Evolutionary conservation across 2,797 vertebrate genomes (phyloP), one percentile per base, ranked within the genome.

Genomic region (Chiloscyllium punctatum): DNA sequence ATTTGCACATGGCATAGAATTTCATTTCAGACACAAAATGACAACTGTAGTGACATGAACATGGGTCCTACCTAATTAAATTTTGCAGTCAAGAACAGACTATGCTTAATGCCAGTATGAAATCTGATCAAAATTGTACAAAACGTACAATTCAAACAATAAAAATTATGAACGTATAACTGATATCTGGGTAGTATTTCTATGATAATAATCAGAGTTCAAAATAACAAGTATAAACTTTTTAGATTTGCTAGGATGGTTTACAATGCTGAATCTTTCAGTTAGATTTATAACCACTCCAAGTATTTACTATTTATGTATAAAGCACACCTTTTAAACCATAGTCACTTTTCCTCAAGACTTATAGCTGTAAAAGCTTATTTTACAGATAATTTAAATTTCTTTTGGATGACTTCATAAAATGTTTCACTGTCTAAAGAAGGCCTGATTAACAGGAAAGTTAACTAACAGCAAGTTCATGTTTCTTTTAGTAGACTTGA

Each of bases 401-500:
- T 95, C 94, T 48, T 95, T 42, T 7, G 15, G 9, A 77, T 53
- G 13, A 42, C 66, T 95, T 77, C 57, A 77, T 71, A 95, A 48
- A 57, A 72, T 95, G 94, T 92, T 42, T 30, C 94, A 51, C 9
- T 53, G 94, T 27, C 51, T 77, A 95, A 95, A 77, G 94, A 95
- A 77, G 30, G 94, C 77, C 69, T 53, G 94, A 48, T 77, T 77
- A 42, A 27, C 48, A 77, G 51, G 48, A 15, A 95, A 95, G 57
- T 95, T 77, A 77, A 16, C 71, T 16, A 95, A 77, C 71, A 53
- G 71, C 37, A 53, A 95, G 68, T 5, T 48, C 42, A 48, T 33
- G 48, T 77, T 92, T 11, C 69, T 57, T 95, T 95, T 77, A 77
- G 71, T 95, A 74, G 71, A 72, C 42, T 95, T 95, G 71, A 95